Evolutionary conservation across 2,113 vertebrate genomes (phyloP).

Genomic region (Dolichallabes microphthalmus): DNA sequence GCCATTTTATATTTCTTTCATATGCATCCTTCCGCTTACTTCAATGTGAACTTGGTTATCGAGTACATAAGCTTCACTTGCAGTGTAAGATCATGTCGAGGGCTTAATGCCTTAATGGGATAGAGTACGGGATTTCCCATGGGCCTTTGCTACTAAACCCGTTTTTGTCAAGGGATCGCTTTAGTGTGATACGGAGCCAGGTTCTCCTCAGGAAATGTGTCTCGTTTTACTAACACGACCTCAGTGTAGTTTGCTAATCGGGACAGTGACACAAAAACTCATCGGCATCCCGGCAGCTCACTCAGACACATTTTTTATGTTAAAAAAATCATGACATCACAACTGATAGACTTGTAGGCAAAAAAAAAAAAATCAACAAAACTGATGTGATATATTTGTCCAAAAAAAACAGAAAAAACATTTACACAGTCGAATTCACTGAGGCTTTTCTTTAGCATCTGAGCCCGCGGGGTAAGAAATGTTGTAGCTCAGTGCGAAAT

Average conservation of each 20-base stretch:
- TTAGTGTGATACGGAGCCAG: not conserved
- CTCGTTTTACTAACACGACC: not conserved
- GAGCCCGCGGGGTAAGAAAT: not conserved
- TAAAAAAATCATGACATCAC: too few relatives aligned
- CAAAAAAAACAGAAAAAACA: not conserved
- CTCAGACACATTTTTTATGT: not conserved
- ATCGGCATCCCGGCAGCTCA: not conserved
- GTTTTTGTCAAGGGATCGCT: constrained; percentile 17
- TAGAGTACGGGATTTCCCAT: constrained; percentile 38
- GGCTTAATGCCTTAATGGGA: constrained; percentile 51
- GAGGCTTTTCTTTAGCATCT: not conserved
- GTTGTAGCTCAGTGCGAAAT: constrained; percentile 7
- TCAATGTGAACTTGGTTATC: not conserved
- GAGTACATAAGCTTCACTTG: not conserved
- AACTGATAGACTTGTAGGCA: not conserved
- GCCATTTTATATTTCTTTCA: not conserved
- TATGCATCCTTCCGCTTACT: not conserved
- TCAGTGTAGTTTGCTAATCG: not conserved
- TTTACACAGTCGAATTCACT: not conserved
- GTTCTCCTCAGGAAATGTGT: constrained; percentile 6
- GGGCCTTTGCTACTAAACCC: constrained; percentile 28
- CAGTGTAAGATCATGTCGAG: constrained; percentile 11
- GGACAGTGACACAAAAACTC: constrained; percentile 9
- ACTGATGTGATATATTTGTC: not conserved
- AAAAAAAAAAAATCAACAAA: not conserved